phyloP scores from a whole-genome alignment of 2,888 invertebrate species.

The Drosophila anceps region DNA sequence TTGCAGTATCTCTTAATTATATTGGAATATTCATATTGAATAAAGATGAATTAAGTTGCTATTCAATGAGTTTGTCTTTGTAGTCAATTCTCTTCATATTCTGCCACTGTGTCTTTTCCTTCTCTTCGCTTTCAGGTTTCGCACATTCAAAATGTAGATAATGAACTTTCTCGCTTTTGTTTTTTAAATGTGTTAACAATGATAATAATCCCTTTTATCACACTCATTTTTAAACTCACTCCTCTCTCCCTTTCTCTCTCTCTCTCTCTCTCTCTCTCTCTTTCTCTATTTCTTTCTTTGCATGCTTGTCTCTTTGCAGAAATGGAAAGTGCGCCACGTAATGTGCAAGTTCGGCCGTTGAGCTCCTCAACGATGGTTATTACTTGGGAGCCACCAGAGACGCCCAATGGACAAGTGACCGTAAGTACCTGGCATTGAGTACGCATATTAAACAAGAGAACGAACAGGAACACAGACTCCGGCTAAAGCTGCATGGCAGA shows the following conservation, averaged over 20 bases:
- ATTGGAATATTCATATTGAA: background rate
- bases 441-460: conserved; percentile 60
- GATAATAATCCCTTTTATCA: conserved; percentile 22
- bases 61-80: background rate
- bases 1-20: background rate
- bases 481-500: conserved; percentile 1
- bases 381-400: conserved; percentile 99
- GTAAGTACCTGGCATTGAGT: conserved; percentile 87
- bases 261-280: background rate
- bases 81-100: background rate
- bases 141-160: background rate
- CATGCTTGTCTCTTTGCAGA: conserved; percentile 86
- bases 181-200: conserved; percentile 25
- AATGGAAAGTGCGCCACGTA: conserved; percentile 97
- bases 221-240: background rate
- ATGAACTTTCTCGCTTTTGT: background rate
- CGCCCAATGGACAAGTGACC: conserved; percentile 98
- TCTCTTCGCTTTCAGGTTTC: background rate
- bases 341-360: conserved; percentile 96
- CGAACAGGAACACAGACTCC: background rate
- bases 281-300: background rate
- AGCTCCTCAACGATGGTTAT: conserved; percentile 98
- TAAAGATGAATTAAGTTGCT: background rate
- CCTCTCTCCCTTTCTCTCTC: background rate
- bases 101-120: background rate